Evolutionary conservation across 1,140 invertebrate species (phyloP).

Genomic region (Cydia amplana): DNA sequence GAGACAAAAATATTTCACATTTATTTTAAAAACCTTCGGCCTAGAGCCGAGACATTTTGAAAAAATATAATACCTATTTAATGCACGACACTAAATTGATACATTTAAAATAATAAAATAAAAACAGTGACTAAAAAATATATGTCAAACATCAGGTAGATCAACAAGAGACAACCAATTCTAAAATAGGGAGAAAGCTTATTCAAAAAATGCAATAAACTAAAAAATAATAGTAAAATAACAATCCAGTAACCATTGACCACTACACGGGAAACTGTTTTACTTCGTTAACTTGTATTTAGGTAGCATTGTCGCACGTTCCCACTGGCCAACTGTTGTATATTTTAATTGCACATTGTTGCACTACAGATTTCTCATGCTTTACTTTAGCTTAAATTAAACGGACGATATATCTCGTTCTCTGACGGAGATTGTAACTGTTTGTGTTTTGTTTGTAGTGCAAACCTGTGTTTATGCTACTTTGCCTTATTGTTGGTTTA

Average conservation of each 20-base stretch:
- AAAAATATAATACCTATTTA: no score
- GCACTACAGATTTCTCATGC: conserved; percentile 57
- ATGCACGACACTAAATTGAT: no score
- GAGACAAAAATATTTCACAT: no score
- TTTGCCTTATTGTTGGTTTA: background rate
- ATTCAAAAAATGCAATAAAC: no score
- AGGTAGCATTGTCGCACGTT: conserved; percentile 60
- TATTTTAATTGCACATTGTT: conserved; percentile 62
- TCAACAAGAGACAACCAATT: no score
- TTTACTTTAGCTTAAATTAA: conserved; percentile 55
- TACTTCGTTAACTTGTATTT: conserved; percentile 39
- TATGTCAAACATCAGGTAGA: no score
- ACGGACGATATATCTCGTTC: conserved; percentile 36
- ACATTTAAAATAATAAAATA: background rate
- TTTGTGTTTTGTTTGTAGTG: conserved; percentile 10
- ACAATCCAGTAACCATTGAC: conserved; percentile 9
- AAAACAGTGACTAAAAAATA: no score
- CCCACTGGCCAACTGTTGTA: conserved; percentile 63
- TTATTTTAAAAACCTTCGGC: no score
- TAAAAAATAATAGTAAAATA: no score
- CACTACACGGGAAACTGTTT: conserved; percentile 48
- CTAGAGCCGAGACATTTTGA: no score
- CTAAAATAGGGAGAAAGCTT: no score
- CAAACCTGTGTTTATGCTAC: conserved; percentile 18
- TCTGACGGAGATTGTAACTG: conserved; percentile 26